phyloP scores from a whole-genome alignment of 53 echinoderm and acorn worm species.

The Zoroaster sp. region DNA sequence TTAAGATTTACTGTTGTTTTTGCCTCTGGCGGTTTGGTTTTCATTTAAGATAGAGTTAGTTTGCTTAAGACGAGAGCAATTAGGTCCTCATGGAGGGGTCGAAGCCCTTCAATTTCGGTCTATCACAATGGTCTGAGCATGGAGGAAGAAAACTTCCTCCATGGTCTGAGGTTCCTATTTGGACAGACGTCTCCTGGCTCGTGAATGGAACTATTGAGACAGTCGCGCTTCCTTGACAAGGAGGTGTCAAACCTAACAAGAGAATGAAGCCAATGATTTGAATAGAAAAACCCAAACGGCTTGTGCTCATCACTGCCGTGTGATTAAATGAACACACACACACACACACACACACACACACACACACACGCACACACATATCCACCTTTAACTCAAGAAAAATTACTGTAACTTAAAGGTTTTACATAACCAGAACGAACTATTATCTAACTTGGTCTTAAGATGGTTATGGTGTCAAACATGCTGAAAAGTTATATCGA shows the following conservation, averaged over 20 bases:
- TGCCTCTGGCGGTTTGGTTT: neutral
- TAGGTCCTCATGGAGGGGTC: neutral
- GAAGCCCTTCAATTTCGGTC: neutral
- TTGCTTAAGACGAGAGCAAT: neutral
- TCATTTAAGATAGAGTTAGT: neutral
- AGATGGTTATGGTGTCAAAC: no score
- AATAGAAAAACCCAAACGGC: neutral
- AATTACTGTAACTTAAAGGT: no score
- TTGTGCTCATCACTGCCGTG: neutral
- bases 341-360: no score
- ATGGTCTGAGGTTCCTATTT: neutral
- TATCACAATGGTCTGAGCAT: no score
- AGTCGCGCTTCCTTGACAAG: neutral
- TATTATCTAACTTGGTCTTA: no score
- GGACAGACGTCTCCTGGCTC: neutral
- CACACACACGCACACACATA: no score
- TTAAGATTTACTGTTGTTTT: neutral
- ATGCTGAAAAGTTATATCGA: no score
- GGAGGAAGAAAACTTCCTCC: no score
- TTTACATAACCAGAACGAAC: no score
- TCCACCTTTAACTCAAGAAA: no score
- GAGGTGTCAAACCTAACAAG: slow-evolving; percentile 12
- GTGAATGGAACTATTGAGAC: neutral
- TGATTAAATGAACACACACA: no score
- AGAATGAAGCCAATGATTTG: neutral